Evolutionary conservation across 2,888 invertebrate species (phyloP), one percentile per base, ranked within the genome.

Genomic region (Lasioglossum pauxillum): DNA sequence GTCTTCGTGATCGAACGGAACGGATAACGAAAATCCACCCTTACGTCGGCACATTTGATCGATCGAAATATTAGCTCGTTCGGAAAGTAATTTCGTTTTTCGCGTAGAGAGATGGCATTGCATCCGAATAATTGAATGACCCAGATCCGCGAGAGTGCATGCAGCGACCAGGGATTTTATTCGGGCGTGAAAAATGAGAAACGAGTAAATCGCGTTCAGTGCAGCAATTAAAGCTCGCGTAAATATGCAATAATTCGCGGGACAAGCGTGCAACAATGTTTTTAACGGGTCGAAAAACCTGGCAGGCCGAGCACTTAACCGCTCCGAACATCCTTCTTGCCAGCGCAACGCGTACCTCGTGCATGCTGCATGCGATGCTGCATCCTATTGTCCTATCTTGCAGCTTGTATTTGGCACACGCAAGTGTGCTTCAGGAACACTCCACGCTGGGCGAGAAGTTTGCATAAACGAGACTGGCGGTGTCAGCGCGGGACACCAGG

Each of bases 391-490:
- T 83, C 74, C 76, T 53, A 75, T 76, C 86, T 90, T 83, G 80
- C 88, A 78, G 89, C 80, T 84, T 89, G 90, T 79, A 84, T 88
- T 83, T 82, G 90, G 80, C 88, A 86, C 69, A 75, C 60, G 86
- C 85, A 73, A 86, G 83, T 78, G 83, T 80, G 80, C 88, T 90
- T 87, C 81, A 77, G 89, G 38, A 88, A 83, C 87, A 83, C 85
- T 84, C 80, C 74, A 87, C 79, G 79, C 71, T 88, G 87, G 87
- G 88, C 90, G 91, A 91, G 89, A 88, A 89, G 91, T 90, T 91
- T 92, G 92, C 93, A 92, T 89, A 91, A 88, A 87, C 87, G 83
- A 78, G 83, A 75, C 87, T 86, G 87, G 69, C 53, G 73, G 74
- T 87, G 88, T 80, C 87, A 88, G 82, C 80, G 60, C 72, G 41